Base-by-base conservation (phyloP, 2,888 invertebrate genomes). In the Rhabditoides inermis region DNA sequence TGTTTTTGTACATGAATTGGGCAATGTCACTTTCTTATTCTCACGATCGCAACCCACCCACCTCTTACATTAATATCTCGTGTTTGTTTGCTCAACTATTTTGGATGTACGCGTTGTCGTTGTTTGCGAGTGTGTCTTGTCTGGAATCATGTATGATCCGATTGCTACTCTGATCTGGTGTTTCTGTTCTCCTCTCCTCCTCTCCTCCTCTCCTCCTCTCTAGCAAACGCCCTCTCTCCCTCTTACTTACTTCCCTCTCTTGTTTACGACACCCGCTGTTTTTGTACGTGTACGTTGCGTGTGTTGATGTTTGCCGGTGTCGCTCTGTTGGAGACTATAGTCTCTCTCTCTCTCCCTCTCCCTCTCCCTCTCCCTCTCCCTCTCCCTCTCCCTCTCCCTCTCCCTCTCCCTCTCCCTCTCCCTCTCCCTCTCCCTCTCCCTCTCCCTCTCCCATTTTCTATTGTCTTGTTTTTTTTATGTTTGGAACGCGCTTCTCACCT, bases 11-110 rank as follows among this genome's bases (percentile, higher is more conserved):
- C n/a, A n/a, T n/a, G n/a, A n/a, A n/a, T n/a, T n/a, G n/a, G n/a
- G n/a, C n/a, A n/a, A n/a, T n/a, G 35, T 10, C 35, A 26, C n/a
- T 36, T 36, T 30, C 32, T 51, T 51, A 26, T 40, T 30, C 20
- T 35, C 23, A 20, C 6, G 40, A 28, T 39, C 30, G 37, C 15
- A 45, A 26, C 45, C 40, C 30, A n/a, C 37, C 30, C 44, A 23
- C 26, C 22, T 35, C 15, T 49, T 46, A 27, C 46, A 50, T 54
- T 45, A 46, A 49, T 36, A 36, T 54, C 50, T 50, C 49, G 54
- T 54, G 54, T 54, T 49, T 42, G n/a, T 5, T 36, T 27, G 12
- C 36, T 47, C 40, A 37, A 41, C 28, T 40, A 37, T 41, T 41
- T 23, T 37, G 15, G 26, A 30, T 45, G 22, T 51, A n/a, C n/a